Evolutionary conservation across 1,140 invertebrate species (phyloP).

Genomic region (Zaprionus vittiger): DNA sequence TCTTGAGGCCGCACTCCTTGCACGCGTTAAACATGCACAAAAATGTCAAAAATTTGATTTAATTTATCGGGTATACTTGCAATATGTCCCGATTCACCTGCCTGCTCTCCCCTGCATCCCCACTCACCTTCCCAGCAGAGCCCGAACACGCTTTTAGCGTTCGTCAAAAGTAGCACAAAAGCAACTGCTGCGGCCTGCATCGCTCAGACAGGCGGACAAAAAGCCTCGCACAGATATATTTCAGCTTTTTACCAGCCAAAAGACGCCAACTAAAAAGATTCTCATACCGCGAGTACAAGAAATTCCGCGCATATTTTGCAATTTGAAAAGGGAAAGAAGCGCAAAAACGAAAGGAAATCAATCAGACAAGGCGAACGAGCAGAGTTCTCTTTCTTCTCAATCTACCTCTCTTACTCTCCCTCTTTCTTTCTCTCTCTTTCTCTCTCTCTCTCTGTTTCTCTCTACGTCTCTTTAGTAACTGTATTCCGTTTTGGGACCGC

Average conservation of each 20-base stretch:
- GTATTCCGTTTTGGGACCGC: slow-evolving; percentile 28
- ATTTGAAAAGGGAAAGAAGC: slow-evolving; percentile 47
- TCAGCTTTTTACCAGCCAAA: slow-evolving; percentile 44
- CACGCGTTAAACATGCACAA: slow-evolving; percentile 69
- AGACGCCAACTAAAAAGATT: slow-evolving; percentile 37
- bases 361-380: slow-evolving; percentile 32
- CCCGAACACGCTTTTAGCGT: slow-evolving; percentile 39
- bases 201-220: slow-evolving; percentile 43
- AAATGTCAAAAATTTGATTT: slow-evolving; percentile 74
- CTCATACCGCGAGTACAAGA: slow-evolving; percentile 65
- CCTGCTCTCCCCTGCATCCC: neutral
- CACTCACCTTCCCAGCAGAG: neutral
- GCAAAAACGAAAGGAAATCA: slow-evolving; percentile 29
- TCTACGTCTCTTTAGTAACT: neutral
- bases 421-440: neutral
- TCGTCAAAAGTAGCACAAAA: slow-evolving; percentile 59
- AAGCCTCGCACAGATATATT: slow-evolving; percentile 52
- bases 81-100: slow-evolving; percentile 43
- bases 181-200: neutral
- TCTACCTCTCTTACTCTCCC: neutral
- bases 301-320: slow-evolving; percentile 77
- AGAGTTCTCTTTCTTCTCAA: neutral
- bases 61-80: slow-evolving; percentile 67
- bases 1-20: slow-evolving; percentile 43
- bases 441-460: neutral